phyloP scores from a whole-genome alignment of 2,888 invertebrate genomes.

The Hypena proboscidalis region DNA sequence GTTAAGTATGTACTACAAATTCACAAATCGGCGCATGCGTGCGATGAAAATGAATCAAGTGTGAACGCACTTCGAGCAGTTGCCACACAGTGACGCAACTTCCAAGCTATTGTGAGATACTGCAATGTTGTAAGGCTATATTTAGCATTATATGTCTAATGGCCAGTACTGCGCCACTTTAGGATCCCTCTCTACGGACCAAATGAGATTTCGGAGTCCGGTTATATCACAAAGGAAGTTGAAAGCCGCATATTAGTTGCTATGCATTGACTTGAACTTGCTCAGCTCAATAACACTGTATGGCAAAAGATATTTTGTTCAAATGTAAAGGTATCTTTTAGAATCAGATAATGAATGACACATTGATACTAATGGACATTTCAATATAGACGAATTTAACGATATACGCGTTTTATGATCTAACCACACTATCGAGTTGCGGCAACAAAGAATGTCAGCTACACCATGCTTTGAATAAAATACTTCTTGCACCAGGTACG shows the following conservation, averaged over 20 bases:
- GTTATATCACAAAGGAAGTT: not conserved
- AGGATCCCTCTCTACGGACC: slow-evolving; percentile 1
- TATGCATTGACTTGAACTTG: not conserved
- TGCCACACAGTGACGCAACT: slow-evolving; percentile 60
- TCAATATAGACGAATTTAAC: too few relatives aligned
- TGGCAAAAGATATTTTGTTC: too few relatives aligned
- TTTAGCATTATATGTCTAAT: slow-evolving; percentile 41
- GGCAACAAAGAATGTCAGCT: too few relatives aligned
- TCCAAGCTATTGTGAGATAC: slow-evolving; percentile 39
- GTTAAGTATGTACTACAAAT: slow-evolving; percentile 30
- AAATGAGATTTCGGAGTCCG: not conserved
- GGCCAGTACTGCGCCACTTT: slow-evolving; percentile 15
- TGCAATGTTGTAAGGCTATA: slow-evolving; percentile 34
- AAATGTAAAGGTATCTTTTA: too few relatives aligned
- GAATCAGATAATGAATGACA: too few relatives aligned
- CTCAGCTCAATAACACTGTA: too few relatives aligned
- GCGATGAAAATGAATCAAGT: slow-evolving; percentile 69
- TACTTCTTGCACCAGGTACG: too few relatives aligned
- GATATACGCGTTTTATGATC: too few relatives aligned
- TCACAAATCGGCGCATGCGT: slow-evolving; percentile 56
- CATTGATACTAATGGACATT: too few relatives aligned
- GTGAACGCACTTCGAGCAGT: slow-evolving; percentile 58
- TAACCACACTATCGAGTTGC: too few relatives aligned
- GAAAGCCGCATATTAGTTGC: not conserved
- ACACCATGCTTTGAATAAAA: too few relatives aligned